Percentiles rank a stretch among this genome's conserved stretches.
Conservation (phyloP, 2,113 vertebrate genomes). For the Onychostoma macrolepis region DNA sequence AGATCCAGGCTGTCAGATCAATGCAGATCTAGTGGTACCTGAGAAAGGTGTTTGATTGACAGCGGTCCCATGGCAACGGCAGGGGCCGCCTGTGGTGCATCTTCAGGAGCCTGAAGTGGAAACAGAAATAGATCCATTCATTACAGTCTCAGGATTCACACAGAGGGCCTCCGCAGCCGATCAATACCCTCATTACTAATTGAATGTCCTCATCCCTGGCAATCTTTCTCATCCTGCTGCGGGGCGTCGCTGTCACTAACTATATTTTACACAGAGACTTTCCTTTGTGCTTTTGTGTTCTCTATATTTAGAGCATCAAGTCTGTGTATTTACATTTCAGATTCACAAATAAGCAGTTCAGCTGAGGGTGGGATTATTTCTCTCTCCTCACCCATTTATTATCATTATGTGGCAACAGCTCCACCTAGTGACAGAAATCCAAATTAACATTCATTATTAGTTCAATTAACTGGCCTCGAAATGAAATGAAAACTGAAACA, state of each 20-base stretch:
- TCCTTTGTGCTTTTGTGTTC: constrained; percentile 6
- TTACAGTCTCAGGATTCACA: constrained; percentile 45
- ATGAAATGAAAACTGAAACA: not conserved
- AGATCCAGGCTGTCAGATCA: not conserved
- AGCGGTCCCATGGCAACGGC: constrained; percentile 65
- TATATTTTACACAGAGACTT: not conserved
- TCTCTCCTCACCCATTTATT: not conserved
- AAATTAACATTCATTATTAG: not conserved
- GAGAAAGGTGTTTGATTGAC: constrained; percentile 76
- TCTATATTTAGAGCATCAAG: not conserved
- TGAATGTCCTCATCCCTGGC: constrained; percentile 64
- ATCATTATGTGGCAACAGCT: constrained; percentile 58
- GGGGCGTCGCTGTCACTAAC: not conserved
- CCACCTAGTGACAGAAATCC: constrained; percentile 72
- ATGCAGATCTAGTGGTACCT: constrained; percentile 74
- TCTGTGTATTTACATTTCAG: not conserved
- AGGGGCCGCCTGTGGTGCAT: constrained; percentile 47
- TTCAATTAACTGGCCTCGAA: not conserved
- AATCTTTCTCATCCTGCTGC: constrained; percentile 65
- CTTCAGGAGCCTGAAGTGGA: constrained; percentile 52
- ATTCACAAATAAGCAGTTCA: not conserved
- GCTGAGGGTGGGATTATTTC: constrained; percentile 3
- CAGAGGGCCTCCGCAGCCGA: constrained; percentile 60
- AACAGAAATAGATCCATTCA: constrained; percentile 49
- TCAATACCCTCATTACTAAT: constrained; percentile 76